Conservation (phyloP, 2,888 invertebrate genomes). For the Embidobia sp. region DNA sequence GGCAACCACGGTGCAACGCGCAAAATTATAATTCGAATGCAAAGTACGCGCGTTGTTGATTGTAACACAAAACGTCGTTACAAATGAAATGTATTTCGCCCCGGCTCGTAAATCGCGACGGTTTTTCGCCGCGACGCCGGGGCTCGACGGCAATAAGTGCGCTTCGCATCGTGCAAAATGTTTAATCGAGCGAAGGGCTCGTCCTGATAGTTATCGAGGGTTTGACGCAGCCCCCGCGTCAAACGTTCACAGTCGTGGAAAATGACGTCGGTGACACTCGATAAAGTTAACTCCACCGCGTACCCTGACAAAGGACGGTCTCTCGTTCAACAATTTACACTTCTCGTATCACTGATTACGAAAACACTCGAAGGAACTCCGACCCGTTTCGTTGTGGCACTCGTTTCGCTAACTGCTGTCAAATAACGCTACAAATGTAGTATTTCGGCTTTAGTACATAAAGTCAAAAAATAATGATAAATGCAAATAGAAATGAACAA, state of each 20-base stretch:
- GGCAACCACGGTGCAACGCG: conserved; percentile 4
- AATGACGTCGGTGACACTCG: conserved; percentile 57
- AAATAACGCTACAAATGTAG: too few species aligned
- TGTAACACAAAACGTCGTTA: conserved; percentile 32
- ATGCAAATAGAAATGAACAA: too few species aligned
- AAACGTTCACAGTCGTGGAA: conserved; percentile 56
- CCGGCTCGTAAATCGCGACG: conserved; percentile 22
- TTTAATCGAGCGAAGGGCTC: conserved; percentile 59
- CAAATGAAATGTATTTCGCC: conserved; percentile 40
- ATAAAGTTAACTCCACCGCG: conserved; percentile 45
- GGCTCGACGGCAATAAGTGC: conserved; percentile 54
- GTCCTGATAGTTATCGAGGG: conserved; percentile 54
- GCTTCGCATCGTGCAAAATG: conserved; percentile 53
- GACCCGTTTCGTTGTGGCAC: conserved; percentile 7
- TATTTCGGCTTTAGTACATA: too few species aligned
- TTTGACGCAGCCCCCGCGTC: conserved; percentile 51
- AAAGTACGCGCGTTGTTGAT: conserved; percentile 36
- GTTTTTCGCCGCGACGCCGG: conserved; percentile 11
- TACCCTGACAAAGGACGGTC: conserved; percentile 20
- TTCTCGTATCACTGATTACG: conserved; percentile 40
- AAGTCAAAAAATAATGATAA: too few species aligned
- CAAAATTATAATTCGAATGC: conserved; percentile 46
- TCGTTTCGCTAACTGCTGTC: too few species aligned
- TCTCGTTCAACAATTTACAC: conserved; percentile 40
- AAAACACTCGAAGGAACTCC: conserved; percentile 46